Conservation (phyloP, 2,113 vertebrate genomes). For the Poecile atricapillus region DNA sequence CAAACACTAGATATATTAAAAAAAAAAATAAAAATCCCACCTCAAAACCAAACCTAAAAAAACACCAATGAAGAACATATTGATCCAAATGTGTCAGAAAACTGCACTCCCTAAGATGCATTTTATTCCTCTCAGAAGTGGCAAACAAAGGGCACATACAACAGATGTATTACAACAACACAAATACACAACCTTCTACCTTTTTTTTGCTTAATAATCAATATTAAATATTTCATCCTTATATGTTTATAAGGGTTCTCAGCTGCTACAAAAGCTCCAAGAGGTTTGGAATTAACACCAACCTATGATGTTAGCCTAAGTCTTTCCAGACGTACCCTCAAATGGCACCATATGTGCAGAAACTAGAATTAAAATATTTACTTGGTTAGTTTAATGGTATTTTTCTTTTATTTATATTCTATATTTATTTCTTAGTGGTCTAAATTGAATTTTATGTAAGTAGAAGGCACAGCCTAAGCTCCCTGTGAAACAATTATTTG, state of each 20-base stretch:
- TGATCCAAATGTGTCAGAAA: neutral
- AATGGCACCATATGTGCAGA: neutral
- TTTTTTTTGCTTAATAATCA: neutral
- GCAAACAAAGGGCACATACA: neutral
- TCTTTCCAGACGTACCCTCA: neutral
- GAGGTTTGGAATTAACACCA: neutral
- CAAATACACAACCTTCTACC: neutral
- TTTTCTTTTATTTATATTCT: neutral
- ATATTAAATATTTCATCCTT: neutral
- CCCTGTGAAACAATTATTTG: neutral
- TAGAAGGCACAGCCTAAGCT: neutral
- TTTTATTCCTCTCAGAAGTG: neutral
- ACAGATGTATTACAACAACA: neutral
- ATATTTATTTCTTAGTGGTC: neutral
- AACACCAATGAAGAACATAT: neutral
- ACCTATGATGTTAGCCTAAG: neutral
- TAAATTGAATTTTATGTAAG: neutral
- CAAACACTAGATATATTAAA: neutral
- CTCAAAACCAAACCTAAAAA: neutral
- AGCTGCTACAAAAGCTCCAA: neutral
- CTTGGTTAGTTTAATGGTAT: neutral
- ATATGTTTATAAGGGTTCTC: neutral
- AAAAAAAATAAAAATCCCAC: neutral
- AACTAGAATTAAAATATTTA: neutral
- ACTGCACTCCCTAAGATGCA: neutral